Conservation (phyloP, 2,113 vertebrate species). For the Pangasianodon gigas region DNA sequence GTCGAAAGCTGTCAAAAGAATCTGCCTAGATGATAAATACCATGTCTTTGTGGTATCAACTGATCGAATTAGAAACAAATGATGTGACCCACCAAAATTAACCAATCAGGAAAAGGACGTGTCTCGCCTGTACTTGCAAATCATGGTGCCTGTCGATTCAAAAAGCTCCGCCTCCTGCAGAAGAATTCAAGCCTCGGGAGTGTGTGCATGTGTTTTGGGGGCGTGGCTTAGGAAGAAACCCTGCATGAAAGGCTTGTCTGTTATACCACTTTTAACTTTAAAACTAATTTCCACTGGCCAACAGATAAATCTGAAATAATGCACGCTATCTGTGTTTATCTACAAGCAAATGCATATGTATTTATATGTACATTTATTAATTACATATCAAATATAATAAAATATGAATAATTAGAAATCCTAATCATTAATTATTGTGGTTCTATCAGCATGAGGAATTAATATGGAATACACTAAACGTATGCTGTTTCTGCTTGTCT, state of each 20-base stretch:
- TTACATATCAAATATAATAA: not conserved
- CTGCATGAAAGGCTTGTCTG: not conserved
- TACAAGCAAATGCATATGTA: not conserved
- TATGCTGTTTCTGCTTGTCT: not conserved
- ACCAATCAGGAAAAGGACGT: not conserved
- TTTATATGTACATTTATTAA: not conserved
- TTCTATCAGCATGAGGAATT: not conserved
- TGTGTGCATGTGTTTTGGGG: not conserved
- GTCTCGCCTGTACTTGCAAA: not conserved
- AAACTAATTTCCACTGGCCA: not conserved
- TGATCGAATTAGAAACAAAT: not conserved
- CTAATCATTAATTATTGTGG: not conserved
- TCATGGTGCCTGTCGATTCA: not conserved
- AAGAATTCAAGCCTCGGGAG: not conserved
- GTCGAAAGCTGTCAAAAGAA: not conserved
- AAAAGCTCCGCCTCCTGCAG: not conserved
- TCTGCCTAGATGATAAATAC: not conserved
- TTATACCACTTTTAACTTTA: not conserved
- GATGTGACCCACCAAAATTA: not conserved
- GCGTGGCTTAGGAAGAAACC: not conserved
- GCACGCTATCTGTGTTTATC: not conserved
- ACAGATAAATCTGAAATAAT: not conserved
- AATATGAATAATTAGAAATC: not conserved
- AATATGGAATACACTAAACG: not conserved
- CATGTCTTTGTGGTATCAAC: not conserved